Evolutionary conservation across 2,113 vertebrate genomes (phyloP), one percentile per base, ranked within the genome.

Genomic region (Charadrius vociferus): DNA sequence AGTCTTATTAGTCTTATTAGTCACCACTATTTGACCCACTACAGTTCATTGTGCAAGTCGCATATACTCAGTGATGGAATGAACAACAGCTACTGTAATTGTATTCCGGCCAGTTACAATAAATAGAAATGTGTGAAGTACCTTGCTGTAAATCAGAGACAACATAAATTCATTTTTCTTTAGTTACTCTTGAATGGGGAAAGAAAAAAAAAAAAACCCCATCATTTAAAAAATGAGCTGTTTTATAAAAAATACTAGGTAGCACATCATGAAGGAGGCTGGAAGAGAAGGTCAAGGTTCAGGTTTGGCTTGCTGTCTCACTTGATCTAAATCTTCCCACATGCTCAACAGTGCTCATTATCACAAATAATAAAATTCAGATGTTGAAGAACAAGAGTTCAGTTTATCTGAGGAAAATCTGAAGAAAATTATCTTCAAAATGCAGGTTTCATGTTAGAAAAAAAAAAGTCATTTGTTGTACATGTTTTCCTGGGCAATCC

Each of bases 1-100:
- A 97, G 97, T 97, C 97, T 97, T 98, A 98, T 98, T 98, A 98
- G 97, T 66, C 94, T 96, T 98, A 98, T 98, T 98, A 98, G 97
- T 89, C 95, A 92, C 85, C 75, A 97, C 92, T 98, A 67, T 97
- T 98, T 98, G 97, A 98, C 96, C 96, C 82, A 91, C 83, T 97
- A 65, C 63, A 95, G 85, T 90, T 98, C 95, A 95, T 95, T 90
- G 70, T 94, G 84, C 49, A 77, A 97, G 90, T 79, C 83, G 83
- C 66, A 89, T 30, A 32, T 58, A 53, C 20, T 71, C 70, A 82
- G 58, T 86, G 93, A 86, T 45, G 79, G 36, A 94, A 93, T 19
- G 73, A 80, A 75, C 24, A 74, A 93, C 49, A 78, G 59, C 39
- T 47, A 65, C 62, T 68, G n/a, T 90, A 47, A 80, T 36, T 91